These are phyloP conservation scores for Syngnathoides biaculeatus DNA, from an alignment of 2,113 vertebrate genomes.

Conservation along the genomic window DNA sequence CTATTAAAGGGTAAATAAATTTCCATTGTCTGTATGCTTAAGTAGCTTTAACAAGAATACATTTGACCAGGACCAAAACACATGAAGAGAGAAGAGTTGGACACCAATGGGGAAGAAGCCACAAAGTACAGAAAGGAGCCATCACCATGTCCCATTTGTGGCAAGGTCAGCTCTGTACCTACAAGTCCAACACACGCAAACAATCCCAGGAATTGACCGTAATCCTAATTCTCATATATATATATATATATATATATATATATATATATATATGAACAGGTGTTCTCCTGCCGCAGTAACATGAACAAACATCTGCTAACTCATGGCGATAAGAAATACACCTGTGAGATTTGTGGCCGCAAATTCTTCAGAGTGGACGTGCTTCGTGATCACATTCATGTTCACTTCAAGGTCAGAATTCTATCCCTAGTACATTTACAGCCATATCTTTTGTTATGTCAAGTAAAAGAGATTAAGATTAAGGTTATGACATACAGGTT, in stretches of 20 bases:
- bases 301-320: constrained; percentile 99
- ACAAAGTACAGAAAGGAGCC: constrained; percentile 97
- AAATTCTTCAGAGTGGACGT: constrained; percentile 98
- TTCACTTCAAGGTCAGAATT: constrained; percentile 93
- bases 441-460: not conserved
- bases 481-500: not conserved
- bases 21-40: too few relatives aligned
- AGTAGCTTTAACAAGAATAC: not conserved
- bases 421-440: not conserved
- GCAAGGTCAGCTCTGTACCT: constrained; percentile 78
- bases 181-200: not conserved
- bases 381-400: constrained; percentile 95
- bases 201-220: not conserved
- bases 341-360: constrained; percentile 96
- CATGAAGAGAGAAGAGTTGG: constrained; percentile 90
- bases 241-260: too few relatives aligned
- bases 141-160: constrained; percentile 91
- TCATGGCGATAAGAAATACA: constrained; percentile 98
- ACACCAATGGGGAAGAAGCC: constrained; percentile 82
- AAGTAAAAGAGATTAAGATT: not conserved
- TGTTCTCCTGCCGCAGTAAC: constrained; percentile 97
- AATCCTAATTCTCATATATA: too few relatives aligned
- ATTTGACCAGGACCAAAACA: constrained; percentile 81
- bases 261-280: constrained; percentile 70
- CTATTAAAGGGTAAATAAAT: too few relatives aligned